Evolutionary conservation across 2,797 vertebrate species (phyloP).

Genomic region (Synanceia verrucosa): DNA sequence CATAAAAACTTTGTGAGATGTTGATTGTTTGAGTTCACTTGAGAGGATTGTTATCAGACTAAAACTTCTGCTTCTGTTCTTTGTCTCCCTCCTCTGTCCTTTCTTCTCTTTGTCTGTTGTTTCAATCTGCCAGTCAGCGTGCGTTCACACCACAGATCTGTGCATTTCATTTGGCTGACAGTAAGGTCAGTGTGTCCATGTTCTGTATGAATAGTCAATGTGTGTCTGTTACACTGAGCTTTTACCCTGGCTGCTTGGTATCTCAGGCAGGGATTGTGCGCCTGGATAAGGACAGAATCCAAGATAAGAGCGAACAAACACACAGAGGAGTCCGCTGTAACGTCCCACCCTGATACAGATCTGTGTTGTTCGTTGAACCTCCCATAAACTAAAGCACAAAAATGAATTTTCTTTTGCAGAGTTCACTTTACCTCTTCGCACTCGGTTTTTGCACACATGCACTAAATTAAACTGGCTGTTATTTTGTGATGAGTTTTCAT

Average conservation of each 20-base stretch:
- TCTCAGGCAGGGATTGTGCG: slow-evolving; percentile 31
- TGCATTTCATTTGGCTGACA: slow-evolving; percentile 8
- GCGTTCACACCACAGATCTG: neutral
- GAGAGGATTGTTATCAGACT: too few relatives aligned
- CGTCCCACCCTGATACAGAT: slow-evolving; percentile 63
- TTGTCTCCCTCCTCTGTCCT: fast-evolving
- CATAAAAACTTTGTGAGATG: too few relatives aligned
- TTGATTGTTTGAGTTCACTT: too few relatives aligned
- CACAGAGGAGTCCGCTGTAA: neutral
- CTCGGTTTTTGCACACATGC: neutral
- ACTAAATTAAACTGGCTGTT: neutral
- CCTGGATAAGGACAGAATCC: slow-evolving; percentile 39
- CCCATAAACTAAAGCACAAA: slow-evolving; percentile 28
- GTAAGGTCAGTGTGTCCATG: neutral
- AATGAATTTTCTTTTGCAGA: slow-evolving; percentile 1
- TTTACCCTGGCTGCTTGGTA: neutral
- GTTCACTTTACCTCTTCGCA: neutral
- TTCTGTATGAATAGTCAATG: slow-evolving; percentile 51
- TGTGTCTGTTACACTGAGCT: slow-evolving; percentile 50
- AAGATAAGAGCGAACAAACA: slow-evolving; percentile 39
- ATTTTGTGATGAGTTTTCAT: slow-evolving; percentile 1
- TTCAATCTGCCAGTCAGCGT: slow-evolving; percentile 20
- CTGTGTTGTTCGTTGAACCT: slow-evolving; percentile 50
- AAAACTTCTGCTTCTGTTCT: too few relatives aligned
- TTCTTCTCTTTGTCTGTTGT: neutral